Evolutionary conservation across 2,113 vertebrate genomes (phyloP).

Genomic region (Peromyscus californicus): DNA sequence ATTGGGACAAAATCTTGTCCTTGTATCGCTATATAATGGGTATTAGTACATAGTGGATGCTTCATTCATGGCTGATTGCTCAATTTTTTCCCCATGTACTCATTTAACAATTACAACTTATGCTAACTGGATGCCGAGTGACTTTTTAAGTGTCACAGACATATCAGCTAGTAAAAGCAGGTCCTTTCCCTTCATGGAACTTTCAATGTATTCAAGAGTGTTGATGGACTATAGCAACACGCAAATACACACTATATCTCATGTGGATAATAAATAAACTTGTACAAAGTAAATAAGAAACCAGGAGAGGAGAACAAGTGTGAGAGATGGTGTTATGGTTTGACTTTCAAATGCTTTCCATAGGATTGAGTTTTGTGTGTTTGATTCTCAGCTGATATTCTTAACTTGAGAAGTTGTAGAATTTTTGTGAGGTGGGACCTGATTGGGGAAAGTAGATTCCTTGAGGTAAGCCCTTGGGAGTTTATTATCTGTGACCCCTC

Average conservation of each 20-base stretch:
- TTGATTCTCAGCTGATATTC: not conserved
- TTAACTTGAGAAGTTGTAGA: not conserved
- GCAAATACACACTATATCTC: not conserved
- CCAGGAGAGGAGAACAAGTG: not conserved
- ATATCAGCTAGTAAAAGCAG: not conserved
- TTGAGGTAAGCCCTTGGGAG: not conserved
- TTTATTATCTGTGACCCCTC: not conserved
- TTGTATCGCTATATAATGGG: not conserved
- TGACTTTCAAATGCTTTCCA: not conserved
- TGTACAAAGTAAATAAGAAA: not conserved
- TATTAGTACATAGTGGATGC: not conserved
- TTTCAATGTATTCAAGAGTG: not conserved
- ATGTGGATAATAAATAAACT: not conserved
- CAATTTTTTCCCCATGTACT: not conserved
- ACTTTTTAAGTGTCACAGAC: not conserved
- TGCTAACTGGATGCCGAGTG: not conserved
- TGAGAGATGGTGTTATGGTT: not conserved
- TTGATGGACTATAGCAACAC: not conserved
- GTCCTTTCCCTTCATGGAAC: not conserved
- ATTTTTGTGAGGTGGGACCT: not conserved
- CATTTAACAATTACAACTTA: not conserved
- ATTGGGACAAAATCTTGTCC: not conserved
- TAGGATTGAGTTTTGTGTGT: not conserved
- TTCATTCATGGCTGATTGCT: not conserved
- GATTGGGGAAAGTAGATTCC: not conserved